phyloP scores from a whole-genome alignment of 2,797 vertebrate species.

The Poecile montanus region DNA sequence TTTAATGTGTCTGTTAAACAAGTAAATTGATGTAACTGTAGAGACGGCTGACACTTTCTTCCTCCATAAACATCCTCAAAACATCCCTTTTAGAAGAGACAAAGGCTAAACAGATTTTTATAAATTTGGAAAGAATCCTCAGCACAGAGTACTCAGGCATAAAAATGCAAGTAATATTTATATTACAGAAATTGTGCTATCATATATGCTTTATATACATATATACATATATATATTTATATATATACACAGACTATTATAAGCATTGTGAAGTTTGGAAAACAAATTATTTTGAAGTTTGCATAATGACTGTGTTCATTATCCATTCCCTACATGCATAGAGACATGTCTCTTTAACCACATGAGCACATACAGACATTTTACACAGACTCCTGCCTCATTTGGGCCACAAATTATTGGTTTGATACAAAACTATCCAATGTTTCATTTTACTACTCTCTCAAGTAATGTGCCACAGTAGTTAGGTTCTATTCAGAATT shows the following conservation, averaged over 20 bases:
- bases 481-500: not conserved
- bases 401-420: not conserved
- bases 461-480: not conserved
- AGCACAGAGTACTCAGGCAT: not conserved
- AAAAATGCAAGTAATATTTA: not conserved
- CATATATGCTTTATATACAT: not conserved
- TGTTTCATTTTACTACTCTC: not conserved
- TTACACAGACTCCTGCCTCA: not conserved
- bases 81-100: not conserved
- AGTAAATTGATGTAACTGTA: not conserved
- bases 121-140: not conserved
- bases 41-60: not conserved
- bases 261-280: not conserved
- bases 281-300: not conserved
- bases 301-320: not conserved
- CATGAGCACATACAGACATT: not conserved
- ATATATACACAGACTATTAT: not conserved
- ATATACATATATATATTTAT: not conserved
- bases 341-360: not conserved
- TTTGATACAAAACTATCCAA: not conserved
- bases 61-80: not conserved
- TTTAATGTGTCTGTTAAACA: not conserved
- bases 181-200: not conserved
- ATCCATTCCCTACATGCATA: not conserved
- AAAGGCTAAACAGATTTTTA: not conserved